These are phyloP conservation scores for Coracias cyanogaster DNA, from an alignment of 2,797 vertebrate genomes.

Conservation along the genomic window DNA sequence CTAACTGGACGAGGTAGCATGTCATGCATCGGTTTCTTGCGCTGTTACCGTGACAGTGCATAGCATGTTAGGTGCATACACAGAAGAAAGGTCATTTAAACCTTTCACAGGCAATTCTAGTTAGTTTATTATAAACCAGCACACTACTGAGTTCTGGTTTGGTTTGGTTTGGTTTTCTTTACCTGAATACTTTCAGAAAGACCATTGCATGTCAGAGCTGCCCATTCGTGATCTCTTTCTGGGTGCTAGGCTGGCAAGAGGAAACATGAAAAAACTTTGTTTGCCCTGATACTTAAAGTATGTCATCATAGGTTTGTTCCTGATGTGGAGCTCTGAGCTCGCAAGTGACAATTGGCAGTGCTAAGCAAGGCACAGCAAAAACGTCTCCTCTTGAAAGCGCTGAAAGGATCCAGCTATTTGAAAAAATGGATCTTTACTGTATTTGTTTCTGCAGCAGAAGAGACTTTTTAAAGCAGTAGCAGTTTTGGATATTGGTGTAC, in stretches of 20 bases:
- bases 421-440: not conserved
- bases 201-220: not conserved
- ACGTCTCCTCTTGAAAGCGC: not conserved
- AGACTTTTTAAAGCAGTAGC: not conserved
- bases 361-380: not conserved
- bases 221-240: not conserved
- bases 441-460: not conserved
- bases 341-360: not conserved
- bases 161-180: not conserved
- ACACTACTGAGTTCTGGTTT: not conserved
- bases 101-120: not conserved
- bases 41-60: not conserved
- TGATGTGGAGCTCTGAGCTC: not conserved
- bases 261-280: not conserved
- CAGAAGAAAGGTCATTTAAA: not conserved
- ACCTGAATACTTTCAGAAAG: not conserved
- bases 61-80: rapidly evolving
- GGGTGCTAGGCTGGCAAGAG: not conserved
- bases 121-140: not conserved
- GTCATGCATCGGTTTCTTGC: not conserved
- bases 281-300: not conserved
- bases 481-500: not conserved
- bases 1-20: not conserved
- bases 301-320: not conserved
- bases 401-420: not conserved